Conservation (phyloP, 2,797 vertebrate genomes). For the Malurus leucopterus region DNA sequence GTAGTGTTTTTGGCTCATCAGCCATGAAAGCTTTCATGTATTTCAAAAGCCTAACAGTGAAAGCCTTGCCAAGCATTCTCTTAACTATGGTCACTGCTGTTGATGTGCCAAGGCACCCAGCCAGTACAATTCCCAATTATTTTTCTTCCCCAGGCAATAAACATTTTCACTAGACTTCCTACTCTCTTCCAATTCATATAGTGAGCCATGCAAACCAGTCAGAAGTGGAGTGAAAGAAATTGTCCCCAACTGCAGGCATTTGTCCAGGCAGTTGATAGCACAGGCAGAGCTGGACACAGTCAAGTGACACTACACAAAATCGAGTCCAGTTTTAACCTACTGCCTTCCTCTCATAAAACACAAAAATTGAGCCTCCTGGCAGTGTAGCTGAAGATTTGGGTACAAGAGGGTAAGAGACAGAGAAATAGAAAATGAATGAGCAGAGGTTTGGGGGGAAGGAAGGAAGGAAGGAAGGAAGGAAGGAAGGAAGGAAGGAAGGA, state of each 20-base stretch:
- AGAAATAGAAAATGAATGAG: background rate
- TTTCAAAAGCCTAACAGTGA: background rate
- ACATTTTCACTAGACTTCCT: background rate
- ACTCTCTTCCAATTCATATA: background rate
- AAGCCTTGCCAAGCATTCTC: conserved; percentile 10
- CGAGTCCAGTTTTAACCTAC: background rate
- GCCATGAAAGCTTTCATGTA: background rate
- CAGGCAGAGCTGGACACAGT: background rate
- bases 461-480: background rate
- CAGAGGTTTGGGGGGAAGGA: background rate
- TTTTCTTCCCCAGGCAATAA: conserved; percentile 22
- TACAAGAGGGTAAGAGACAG: background rate
- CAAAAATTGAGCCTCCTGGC: background rate
- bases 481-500: too few species aligned
- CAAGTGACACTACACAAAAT: background rate
- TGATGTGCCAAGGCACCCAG: conserved; percentile 17
- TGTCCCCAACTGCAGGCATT: background rate
- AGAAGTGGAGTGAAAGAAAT: background rate
- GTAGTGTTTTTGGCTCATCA: background rate
- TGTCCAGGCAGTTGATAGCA: background rate
- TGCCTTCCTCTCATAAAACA: background rate
- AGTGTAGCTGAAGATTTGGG: rapidly evolving
- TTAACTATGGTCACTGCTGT: background rate
- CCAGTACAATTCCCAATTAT: conserved; percentile 28
- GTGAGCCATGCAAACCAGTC: background rate